Percentiles rank a stretch among this genome's conserved stretches.
These are phyloP conservation scores for Erebia epiphron DNA, from an alignment of 2,888 invertebrate species.

Conservation along the genomic window DNA sequence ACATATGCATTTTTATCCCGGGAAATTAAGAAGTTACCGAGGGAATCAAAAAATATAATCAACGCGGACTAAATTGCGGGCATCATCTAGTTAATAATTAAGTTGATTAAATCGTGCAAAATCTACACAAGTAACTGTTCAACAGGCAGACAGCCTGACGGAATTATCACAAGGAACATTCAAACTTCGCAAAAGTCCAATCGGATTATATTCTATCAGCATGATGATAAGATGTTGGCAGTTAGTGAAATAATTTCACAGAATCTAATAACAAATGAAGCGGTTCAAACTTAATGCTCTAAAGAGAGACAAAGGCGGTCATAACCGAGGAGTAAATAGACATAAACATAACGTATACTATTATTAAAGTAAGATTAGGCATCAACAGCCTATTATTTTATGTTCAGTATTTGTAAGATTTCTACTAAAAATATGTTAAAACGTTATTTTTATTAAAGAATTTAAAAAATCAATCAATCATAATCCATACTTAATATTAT, in stretches of 20 bases:
- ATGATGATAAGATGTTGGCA: constrained; percentile 11
- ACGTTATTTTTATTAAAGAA: no score
- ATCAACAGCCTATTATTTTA: not conserved
- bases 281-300: not conserved
- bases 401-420: no score
- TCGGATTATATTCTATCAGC: constrained; percentile 15
- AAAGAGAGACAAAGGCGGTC: not conserved
- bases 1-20: no score
- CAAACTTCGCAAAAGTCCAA: constrained; percentile 18
- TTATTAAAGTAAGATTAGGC: not conserved
- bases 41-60: no score
- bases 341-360: not conserved
- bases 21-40: no score
- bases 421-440: no score
- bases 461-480: no score
- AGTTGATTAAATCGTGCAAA: not conserved
- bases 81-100: not conserved
- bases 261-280: not conserved
- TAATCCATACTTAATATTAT: no score
- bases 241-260: constrained; percentile 21
- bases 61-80: no score
- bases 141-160: not conserved
- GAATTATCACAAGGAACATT: constrained; percentile 8
- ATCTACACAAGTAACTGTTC: not conserved
- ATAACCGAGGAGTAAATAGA: not conserved